Evolutionary conservation across 1,140 invertebrate species (phyloP).

Genomic region (Caenorhabditis latens): DNA sequence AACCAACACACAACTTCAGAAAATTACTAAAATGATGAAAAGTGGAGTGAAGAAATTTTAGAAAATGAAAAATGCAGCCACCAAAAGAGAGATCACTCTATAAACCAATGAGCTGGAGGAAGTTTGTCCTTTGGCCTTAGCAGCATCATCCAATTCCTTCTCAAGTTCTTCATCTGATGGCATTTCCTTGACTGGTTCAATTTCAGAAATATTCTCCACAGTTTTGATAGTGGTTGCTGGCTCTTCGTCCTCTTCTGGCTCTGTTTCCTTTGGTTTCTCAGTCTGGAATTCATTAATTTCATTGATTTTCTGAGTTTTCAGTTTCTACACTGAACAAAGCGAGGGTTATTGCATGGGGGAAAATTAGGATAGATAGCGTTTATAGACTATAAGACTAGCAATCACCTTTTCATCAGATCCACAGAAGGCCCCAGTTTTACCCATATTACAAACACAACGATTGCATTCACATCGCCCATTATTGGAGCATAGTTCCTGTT

Average conservation of each 20-base stretch:
- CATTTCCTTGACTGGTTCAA: no score
- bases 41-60: neutral
- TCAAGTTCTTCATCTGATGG: neutral
- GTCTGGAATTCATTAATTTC: neutral
- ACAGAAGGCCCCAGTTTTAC: constrained; percentile 74
- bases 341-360: neutral
- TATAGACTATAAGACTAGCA: no score
- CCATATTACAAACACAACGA: constrained; percentile 74
- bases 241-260: neutral
- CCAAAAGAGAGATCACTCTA: neutral
- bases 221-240: no score
- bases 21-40: no score
- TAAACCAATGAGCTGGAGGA: neutral
- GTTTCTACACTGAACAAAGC: neutral
- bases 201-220: no score
- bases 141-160: constrained; percentile 16
- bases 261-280: neutral
- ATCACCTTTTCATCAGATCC: constrained; percentile 66
- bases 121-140: neutral
- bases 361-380: no score
- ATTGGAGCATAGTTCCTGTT: constrained; percentile 62
- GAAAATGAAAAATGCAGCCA: neutral
- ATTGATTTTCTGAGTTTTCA: neutral
- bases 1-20: no score
- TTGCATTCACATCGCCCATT: constrained; percentile 74